These are phyloP conservation scores for Antechinus stuartii DNA, from an alignment of 2,113 vertebrate species.

Conservation along the genomic window DNA sequence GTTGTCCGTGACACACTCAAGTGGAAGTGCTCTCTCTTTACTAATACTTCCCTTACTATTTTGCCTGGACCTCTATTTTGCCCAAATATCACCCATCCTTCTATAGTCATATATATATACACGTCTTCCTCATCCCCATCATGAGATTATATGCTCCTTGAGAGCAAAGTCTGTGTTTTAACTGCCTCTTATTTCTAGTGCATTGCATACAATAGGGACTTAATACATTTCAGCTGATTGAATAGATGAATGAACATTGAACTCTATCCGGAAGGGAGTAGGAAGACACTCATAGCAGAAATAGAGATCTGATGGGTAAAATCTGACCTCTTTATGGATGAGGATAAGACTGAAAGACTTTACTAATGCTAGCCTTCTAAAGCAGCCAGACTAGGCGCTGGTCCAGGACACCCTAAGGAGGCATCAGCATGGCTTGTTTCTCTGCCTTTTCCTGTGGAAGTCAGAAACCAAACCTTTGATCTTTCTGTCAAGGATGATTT, in stretches of 20 bases:
- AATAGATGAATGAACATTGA: not conserved
- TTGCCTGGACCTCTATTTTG: not conserved
- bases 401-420: not conserved
- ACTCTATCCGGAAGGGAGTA: not conserved
- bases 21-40: not conserved
- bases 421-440: not conserved
- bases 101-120: not conserved
- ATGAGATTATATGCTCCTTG: not conserved
- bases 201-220: not conserved
- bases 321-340: not conserved
- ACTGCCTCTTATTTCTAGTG: not conserved
- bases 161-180: not conserved
- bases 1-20: not conserved
- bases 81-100: not conserved
- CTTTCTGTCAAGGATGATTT: not conserved
- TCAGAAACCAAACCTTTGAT: not conserved
- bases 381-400: not conserved
- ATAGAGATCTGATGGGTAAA: not conserved
- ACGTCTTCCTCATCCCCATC: not conserved
- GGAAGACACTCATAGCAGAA: not conserved
- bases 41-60: not conserved
- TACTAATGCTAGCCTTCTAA: not conserved
- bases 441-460: not conserved
- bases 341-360: not conserved
- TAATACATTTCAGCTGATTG: not conserved